Evolutionary conservation across 2,113 vertebrate genomes (phyloP).

Genomic region (Xyrauchen texanus): DNA sequence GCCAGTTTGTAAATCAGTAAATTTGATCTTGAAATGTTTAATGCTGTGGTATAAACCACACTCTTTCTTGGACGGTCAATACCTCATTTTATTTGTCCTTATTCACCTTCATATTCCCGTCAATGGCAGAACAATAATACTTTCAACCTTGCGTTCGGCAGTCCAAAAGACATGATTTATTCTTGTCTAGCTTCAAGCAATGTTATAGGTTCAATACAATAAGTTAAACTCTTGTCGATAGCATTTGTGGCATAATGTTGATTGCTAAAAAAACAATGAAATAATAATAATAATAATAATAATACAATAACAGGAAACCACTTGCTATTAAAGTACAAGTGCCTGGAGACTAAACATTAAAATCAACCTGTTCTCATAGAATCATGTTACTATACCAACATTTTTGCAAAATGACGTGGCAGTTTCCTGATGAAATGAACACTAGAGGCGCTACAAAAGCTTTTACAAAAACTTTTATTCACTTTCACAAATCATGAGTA

Average conservation of each 20-base stretch:
- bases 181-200: not conserved
- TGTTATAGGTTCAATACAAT: too few species aligned
- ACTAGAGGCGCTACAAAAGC: too few species aligned
- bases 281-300: not conserved
- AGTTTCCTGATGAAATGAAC: too few species aligned
- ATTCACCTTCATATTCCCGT: slow-evolving; percentile 30
- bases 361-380: too few species aligned
- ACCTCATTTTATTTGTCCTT: slow-evolving; percentile 39
- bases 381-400: too few species aligned
- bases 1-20: slow-evolving; percentile 48
- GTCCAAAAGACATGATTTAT: slow-evolving; percentile 38
- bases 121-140: slow-evolving; percentile 43
- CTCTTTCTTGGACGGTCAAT: not conserved
- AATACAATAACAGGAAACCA: too few species aligned
- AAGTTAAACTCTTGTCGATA: not conserved
- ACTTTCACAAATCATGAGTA: too few species aligned
- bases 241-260: slow-evolving; percentile 3
- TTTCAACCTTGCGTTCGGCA: slow-evolving; percentile 33
- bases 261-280: not conserved
- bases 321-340: too few species aligned
- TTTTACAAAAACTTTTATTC: too few species aligned
- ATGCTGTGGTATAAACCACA: slow-evolving; percentile 21
- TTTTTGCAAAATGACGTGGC: too few species aligned
- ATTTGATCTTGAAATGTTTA: slow-evolving; percentile 40
- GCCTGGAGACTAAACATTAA: too few species aligned